A percentile compares a stretch with the other conserved stretches of the same genome.
Evolutionary conservation across 1,140 invertebrate species (phyloP).

Genomic region (Drosophila novamexicana): DNA sequence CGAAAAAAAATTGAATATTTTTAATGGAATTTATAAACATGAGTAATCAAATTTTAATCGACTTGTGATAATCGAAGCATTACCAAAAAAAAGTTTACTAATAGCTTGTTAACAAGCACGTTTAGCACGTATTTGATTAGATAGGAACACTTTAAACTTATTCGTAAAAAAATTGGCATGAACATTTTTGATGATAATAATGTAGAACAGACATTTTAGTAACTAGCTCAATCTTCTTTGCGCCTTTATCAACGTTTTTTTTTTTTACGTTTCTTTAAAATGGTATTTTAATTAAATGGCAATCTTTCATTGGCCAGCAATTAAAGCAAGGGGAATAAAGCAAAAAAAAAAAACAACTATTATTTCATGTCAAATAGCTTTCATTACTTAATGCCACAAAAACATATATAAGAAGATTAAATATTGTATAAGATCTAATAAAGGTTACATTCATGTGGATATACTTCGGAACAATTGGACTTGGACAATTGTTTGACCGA

Average conservation of each 20-base stretch:
- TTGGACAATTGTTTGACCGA: neutral
- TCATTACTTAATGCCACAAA: neutral
- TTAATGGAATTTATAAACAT: too few species aligned
- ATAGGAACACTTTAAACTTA: neutral
- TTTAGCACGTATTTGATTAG: constrained; percentile 3
- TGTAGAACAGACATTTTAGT: neutral
- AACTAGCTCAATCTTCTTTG: too few species aligned
- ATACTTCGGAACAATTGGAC: too few species aligned
- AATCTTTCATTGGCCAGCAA: neutral
- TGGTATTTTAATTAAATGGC: neutral
- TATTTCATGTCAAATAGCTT: neutral
- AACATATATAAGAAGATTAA: neutral
- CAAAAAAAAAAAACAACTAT: neutral
- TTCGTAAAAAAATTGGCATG: neutral
- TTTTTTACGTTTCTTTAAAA: neutral
- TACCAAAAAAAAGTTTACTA: neutral
- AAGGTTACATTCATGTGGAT: neutral
- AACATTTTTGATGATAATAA: constrained; percentile 1
- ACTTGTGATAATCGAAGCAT: neutral
- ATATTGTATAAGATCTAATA: too few species aligned
- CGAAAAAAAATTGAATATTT: too few species aligned
- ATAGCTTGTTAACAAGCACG: neutral
- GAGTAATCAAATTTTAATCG: constrained; percentile 3
- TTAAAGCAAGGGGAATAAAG: neutral
- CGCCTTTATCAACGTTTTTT: neutral